A percentile compares a stretch with the other conserved stretches of the same genome.
Evolutionary conservation across 1,140 invertebrate genomes (phyloP).

Genomic region (Anthonomus grandis): DNA sequence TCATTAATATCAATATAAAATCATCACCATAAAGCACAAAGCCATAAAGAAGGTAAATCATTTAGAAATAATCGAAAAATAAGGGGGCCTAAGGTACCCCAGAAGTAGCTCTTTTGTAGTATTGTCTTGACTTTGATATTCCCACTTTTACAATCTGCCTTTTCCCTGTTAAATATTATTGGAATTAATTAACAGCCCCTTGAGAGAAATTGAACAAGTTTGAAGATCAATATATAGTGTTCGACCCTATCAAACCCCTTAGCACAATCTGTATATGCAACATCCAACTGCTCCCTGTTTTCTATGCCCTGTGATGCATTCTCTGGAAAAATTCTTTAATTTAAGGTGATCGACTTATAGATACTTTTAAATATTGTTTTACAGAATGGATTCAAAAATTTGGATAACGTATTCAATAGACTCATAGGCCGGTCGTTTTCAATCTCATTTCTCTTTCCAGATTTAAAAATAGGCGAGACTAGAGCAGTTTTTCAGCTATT

Average conservation of each 20-base stretch:
- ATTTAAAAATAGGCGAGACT: background rate
- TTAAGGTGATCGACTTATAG: too few relatives aligned
- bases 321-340: too few relatives aligned
- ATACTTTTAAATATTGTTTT: background rate
- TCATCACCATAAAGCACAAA: background rate
- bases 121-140: background rate
- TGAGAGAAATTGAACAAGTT: background rate
- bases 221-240: background rate
- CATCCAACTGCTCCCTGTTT: too few relatives aligned
- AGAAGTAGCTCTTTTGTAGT: background rate
- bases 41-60: background rate
- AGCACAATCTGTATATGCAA: background rate
- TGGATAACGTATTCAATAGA: background rate
- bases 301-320: too few relatives aligned
- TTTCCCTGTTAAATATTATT: background rate
- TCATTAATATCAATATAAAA: background rate
- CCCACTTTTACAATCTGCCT: background rate
- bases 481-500: background rate
- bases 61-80: background rate
- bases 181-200: background rate
- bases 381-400: background rate
- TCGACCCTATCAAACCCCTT: too few relatives aligned
- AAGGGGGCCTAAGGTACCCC: background rate
- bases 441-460: background rate
- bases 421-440: background rate